phyloP scores from a whole-genome alignment of 1,140 invertebrate genomes.

The Muscidifurax raptorellus region DNA sequence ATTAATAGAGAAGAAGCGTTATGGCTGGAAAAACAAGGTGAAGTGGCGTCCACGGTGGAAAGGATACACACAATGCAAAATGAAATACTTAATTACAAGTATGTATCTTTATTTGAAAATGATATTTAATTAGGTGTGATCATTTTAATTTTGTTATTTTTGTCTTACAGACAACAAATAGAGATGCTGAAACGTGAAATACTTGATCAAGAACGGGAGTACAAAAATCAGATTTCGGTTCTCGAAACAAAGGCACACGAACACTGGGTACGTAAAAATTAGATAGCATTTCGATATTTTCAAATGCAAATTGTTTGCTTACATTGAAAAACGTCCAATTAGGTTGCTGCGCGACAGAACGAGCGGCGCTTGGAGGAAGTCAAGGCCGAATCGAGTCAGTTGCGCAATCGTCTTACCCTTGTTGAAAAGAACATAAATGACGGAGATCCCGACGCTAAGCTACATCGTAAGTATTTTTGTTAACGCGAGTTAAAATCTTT shows the following conservation, averaged over 20 bases:
- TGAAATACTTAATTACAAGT: slow-evolving; percentile 89
- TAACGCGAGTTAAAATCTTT: background rate
- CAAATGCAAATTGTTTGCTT: slow-evolving; percentile 3
- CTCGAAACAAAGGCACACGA: slow-evolving; percentile 86
- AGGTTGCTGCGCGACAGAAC: slow-evolving; percentile 82
- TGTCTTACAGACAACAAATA: slow-evolving; percentile 79
- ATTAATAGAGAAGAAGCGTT: slow-evolving; percentile 84
- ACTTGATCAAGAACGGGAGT: slow-evolving; percentile 85
- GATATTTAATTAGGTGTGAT: background rate
- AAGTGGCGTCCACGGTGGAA: slow-evolving; percentile 86
- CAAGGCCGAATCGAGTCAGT: slow-evolving; percentile 83
- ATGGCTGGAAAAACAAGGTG: slow-evolving; percentile 89
- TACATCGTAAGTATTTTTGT: slow-evolving; percentile 72
- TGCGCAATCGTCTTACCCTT: slow-evolving; percentile 83
- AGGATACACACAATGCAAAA: slow-evolving; percentile 85
- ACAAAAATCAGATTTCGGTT: slow-evolving; percentile 84
- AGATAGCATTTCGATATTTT: background rate
- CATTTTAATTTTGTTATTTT: slow-evolving; percentile 29
- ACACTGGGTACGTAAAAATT: slow-evolving; percentile 79
- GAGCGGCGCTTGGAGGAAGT: slow-evolving; percentile 86
- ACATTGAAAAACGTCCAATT: background rate
- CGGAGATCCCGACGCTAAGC: slow-evolving; percentile 67
- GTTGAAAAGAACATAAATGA: slow-evolving; percentile 76
- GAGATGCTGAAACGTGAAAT: slow-evolving; percentile 87
- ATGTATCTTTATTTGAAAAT: slow-evolving; percentile 40